Percentiles rank a stretch among this genome's conserved stretches.
Evolutionary conservation across 2,797 vertebrate genomes (phyloP).

Genomic region (Microchirus variegatus): DNA sequence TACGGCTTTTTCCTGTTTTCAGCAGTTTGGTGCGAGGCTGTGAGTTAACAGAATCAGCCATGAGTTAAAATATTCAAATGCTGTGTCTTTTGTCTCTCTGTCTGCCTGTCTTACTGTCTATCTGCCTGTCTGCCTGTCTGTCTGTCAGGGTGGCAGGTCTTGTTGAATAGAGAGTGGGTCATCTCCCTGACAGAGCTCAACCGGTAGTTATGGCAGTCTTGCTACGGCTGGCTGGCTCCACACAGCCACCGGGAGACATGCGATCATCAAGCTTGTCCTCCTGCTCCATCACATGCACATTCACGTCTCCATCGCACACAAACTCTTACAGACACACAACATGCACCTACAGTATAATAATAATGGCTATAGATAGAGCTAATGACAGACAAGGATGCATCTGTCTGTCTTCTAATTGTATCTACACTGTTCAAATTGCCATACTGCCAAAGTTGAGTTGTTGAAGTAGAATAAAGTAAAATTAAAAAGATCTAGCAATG

Average conservation of each 20-base stretch:
- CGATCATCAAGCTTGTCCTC: slow-evolving; percentile 72
- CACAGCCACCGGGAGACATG: slow-evolving; percentile 73
- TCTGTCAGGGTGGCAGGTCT: slow-evolving; percentile 70
- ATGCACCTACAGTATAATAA: slow-evolving; percentile 35
- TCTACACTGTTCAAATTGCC: no score
- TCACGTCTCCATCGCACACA: slow-evolving; percentile 36
- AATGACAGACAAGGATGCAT: no score
- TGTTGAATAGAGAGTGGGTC: slow-evolving; percentile 75
- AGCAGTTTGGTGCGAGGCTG: slow-evolving; percentile 41
- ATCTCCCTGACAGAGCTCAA: slow-evolving; percentile 79
- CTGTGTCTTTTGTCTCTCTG: slow-evolving; percentile 57
- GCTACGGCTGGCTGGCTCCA: slow-evolving; percentile 74
- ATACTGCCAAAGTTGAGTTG: no score
- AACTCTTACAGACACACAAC: slow-evolving; percentile 39
- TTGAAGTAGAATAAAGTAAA: no score
- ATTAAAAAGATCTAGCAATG: no score
- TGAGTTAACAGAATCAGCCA: slow-evolving; percentile 25
- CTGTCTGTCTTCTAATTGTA: no score
- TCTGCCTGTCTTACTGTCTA: slow-evolving; percentile 48
- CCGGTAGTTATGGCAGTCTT: slow-evolving; percentile 79
- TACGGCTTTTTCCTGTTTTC: slow-evolving; percentile 57
- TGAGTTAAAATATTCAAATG: slow-evolving; percentile 65
- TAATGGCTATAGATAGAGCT: neutral
- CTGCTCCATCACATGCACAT: slow-evolving; percentile 36
- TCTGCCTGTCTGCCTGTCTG: slow-evolving; percentile 42